Conservation (phyloP, 2,888 invertebrate genomes). For the Camponotus fellah region DNA sequence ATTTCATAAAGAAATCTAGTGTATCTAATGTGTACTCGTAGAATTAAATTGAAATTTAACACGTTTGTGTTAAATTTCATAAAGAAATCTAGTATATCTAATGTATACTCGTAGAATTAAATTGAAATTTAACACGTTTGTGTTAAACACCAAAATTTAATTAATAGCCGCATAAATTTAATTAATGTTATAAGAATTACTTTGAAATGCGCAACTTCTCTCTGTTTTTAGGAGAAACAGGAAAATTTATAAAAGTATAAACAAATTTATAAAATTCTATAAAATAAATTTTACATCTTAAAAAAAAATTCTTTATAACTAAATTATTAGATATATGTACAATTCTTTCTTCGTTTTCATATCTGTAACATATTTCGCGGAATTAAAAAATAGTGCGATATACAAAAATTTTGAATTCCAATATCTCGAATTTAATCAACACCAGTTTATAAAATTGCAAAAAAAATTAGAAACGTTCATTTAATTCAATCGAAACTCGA, state of each 20-base stretch:
- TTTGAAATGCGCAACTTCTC: background rate
- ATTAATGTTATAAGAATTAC: background rate
- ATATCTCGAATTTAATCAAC: conserved; percentile 20
- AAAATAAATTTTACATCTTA: background rate
- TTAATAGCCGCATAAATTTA: background rate
- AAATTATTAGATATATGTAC: background rate
- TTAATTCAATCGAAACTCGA: background rate
- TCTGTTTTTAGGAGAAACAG: background rate
- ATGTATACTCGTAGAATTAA: background rate
- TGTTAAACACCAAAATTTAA: background rate
- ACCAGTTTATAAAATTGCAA: conserved; percentile 14
- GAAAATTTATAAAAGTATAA: background rate
- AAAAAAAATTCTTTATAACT: background rate
- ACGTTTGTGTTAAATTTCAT: background rate
- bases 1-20: too few species aligned
- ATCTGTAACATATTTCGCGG: background rate
- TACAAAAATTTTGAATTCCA: background rate
- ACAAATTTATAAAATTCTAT: background rate
- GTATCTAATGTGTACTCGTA: background rate
- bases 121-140: background rate
- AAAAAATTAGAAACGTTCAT: background rate
- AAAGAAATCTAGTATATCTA: background rate
- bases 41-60: background rate
- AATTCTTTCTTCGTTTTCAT: background rate
- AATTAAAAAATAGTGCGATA: background rate